These are phyloP conservation scores for Ganaspis brasiliensis DNA, from an alignment of 2,888 invertebrate species.

Conservation along the genomic window DNA sequence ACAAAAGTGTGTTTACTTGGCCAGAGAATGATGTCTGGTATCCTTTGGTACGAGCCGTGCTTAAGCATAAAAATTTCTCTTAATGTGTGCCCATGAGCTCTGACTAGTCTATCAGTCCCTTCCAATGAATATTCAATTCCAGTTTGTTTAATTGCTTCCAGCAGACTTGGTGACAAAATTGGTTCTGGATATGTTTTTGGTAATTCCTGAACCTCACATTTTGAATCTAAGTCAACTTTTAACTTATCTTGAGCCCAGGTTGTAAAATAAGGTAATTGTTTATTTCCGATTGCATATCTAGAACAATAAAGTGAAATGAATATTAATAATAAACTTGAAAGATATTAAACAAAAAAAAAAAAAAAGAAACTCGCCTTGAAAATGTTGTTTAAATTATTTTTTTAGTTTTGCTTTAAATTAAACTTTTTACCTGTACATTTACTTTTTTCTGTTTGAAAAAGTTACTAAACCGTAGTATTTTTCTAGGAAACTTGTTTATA, in stretches of 20 bases:
- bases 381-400: no score
- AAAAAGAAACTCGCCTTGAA: no score
- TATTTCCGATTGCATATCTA: slow-evolving; percentile 90
- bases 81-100: slow-evolving; percentile 96
- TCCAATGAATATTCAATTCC: slow-evolving; percentile 86
- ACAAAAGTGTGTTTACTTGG: slow-evolving; percentile 84
- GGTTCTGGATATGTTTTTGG: slow-evolving; percentile 87
- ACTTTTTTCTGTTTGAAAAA: no score
- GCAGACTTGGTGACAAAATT: slow-evolving; percentile 83
- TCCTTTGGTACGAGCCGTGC: slow-evolving; percentile 88
- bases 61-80: slow-evolving; percentile 92
- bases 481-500: no score
- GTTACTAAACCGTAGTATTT: no score
- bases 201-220: slow-evolving; percentile 81
- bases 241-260: slow-evolving; percentile 90
- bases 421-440: no score
- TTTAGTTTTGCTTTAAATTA: no score
- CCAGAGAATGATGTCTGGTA: slow-evolving; percentile 98
- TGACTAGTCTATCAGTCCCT: slow-evolving; percentile 91
- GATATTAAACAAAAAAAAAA: neutral
- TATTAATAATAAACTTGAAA: slow-evolving; percentile 30
- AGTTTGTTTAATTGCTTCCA: slow-evolving; percentile 82
- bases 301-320: slow-evolving; percentile 51
- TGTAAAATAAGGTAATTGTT: slow-evolving; percentile 89
- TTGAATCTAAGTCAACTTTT: slow-evolving; percentile 83